Conservation (phyloP, 2,888 invertebrate species). For the Hymenopus coronatus region DNA sequence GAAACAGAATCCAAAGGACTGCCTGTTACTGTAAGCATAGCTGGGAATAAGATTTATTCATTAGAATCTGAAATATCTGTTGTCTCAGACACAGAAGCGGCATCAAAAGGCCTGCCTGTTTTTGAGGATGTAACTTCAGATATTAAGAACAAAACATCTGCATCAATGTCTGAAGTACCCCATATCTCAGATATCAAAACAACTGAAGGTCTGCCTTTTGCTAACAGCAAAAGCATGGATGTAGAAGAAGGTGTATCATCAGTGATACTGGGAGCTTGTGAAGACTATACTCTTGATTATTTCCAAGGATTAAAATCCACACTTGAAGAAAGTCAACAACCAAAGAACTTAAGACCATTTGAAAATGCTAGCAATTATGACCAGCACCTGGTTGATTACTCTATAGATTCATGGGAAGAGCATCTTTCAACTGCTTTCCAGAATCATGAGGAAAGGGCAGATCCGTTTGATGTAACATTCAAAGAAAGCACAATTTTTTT, state of each 20-base stretch:
- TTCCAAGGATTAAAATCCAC: slow-evolving; percentile 54
- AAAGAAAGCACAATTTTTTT: not conserved
- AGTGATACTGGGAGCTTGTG: slow-evolving; percentile 59
- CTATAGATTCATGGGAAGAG: slow-evolving; percentile 17
- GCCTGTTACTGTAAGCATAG: too few relatives aligned
- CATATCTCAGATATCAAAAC: not conserved
- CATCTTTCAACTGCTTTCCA: slow-evolving; percentile 6
- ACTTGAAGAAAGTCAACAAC: slow-evolving; percentile 37
- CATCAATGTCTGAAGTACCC: not conserved
- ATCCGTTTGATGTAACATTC: not conserved
- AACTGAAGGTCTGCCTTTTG: not conserved
- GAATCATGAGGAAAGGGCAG: not conserved
- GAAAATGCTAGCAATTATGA: not conserved
- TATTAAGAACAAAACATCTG: not conserved
- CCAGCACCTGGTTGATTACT: not conserved
- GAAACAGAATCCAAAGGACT: too few relatives aligned
- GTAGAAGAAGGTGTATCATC: slow-evolving; percentile 49
- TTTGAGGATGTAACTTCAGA: too few relatives aligned
- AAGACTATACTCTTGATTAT: slow-evolving; percentile 54
- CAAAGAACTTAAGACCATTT: not conserved
- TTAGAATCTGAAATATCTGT: too few relatives aligned
- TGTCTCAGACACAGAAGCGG: too few relatives aligned
- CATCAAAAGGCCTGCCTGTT: too few relatives aligned
- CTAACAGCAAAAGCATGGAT: not conserved
- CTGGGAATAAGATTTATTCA: too few relatives aligned